phyloP scores from a whole-genome alignment of 2,888 invertebrate species.

The Melieria picta region DNA sequence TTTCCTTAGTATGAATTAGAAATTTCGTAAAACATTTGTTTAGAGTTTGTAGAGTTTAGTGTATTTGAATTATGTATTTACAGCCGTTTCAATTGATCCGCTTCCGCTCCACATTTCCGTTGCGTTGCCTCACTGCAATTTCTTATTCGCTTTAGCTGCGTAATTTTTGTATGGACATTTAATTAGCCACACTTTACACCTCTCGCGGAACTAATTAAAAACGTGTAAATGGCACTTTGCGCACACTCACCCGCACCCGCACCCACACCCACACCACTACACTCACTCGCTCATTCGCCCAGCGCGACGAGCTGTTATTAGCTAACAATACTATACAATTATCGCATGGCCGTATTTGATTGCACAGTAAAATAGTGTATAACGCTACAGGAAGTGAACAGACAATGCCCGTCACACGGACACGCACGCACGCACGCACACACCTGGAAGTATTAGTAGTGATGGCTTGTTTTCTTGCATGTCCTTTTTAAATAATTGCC shows the following conservation, averaged over 20 bases:
- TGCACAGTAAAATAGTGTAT: background rate
- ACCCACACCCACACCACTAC: background rate
- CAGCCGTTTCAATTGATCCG: too few species aligned
- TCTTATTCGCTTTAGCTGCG: too few species aligned
- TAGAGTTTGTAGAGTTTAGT: too few species aligned
- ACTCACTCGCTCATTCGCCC: background rate
- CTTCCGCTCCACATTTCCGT: too few species aligned
- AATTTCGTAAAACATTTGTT: too few species aligned
- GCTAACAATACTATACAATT: constrained; percentile 8
- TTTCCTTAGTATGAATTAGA: too few species aligned
- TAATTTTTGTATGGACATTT: too few species aligned
- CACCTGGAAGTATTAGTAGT: constrained; percentile 3
- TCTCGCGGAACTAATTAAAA: too few species aligned
- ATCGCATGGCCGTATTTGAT: background rate
- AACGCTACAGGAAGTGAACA: background rate
- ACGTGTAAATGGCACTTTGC: background rate
- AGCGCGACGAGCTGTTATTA: constrained; percentile 11
- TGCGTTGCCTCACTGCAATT: too few species aligned
- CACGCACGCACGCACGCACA: background rate
- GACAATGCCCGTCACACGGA: background rate
- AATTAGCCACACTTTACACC: too few species aligned
- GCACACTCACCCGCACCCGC: background rate
- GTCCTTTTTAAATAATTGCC: background rate
- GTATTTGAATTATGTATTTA: too few species aligned
- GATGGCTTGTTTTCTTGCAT: constrained; percentile 6